Evolutionary conservation across 2,113 vertebrate species (phyloP), one percentile per base, ranked within the genome.

Genomic region (Cheilinus undulatus): DNA sequence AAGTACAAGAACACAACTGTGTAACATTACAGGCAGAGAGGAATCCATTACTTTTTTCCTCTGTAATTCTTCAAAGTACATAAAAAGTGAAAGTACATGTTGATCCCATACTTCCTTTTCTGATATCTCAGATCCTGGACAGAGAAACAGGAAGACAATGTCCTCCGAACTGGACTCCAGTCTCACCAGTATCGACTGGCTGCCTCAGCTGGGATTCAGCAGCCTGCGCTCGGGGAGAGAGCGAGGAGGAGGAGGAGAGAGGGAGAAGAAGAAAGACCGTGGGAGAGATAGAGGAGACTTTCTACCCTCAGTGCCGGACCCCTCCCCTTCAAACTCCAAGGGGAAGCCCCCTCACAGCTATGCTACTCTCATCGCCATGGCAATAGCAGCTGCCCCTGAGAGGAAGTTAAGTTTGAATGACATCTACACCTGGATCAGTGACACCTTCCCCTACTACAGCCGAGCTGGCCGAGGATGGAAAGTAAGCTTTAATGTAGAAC

Each of bases 341-440:
- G 97, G 96, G 56, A 99, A 99, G 57, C 97, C 97, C 13, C 95
- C 97, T 3, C 97, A 99, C 88, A 99, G 97, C 92, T 99, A 99
- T 0, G 97, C 97, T 87, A 97, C 96, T 11, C 93, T 99, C 73
- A 99, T 99, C 59, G 96, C 96, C 45, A 99, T 98, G 57, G 97
- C 97, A 54, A 99, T 99, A 89, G 95, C 95, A 38, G 95, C 96
- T 0, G 95, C 97, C 8, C 96, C 96, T 4, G 95, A 95, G 88
- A 96, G 94, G 93, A 96, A 96, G 91, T 92, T 98, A 94, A 99
- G 97, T 0, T 88, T 99, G 68, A 99, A 97, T 28, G 97, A 99
- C 88, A 99, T 99, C 77, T 99, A 99, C 90, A 97, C 96, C 73
- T 99, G 97, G 97, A 99, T 99, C 92, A 98, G 97, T 20, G 95